Percentiles rank a stretch among this genome's conserved stretches.
These are phyloP conservation scores for Pseudanteris insignis DNA, from an alignment of 2,888 invertebrate genomes.

Conservation along the genomic window DNA sequence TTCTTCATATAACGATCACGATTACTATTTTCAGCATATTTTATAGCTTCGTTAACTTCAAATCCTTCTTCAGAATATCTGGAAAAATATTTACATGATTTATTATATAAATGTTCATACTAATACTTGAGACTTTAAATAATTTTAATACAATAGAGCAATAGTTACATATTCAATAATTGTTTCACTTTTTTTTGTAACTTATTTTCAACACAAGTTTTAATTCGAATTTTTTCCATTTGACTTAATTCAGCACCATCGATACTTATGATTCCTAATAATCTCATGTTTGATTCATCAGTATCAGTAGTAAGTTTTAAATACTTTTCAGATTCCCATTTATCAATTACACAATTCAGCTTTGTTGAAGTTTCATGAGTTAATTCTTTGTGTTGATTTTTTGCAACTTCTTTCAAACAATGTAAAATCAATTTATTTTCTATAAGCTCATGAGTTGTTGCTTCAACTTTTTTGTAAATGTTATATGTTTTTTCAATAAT, in stretches of 20 bases:
- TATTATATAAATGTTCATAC: not conserved
- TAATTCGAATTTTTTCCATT: slow-evolving; percentile 58
- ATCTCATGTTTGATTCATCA: slow-evolving; percentile 48
- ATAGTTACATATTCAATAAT: slow-evolving; percentile 53
- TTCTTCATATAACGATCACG: slow-evolving; percentile 49
- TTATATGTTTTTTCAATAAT: slow-evolving; percentile 17
- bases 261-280: slow-evolving; percentile 56
- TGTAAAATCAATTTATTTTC: slow-evolving; percentile 53
- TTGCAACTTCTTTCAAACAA: slow-evolving; percentile 49
- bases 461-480: slow-evolving; percentile 48
- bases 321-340: slow-evolving; percentile 53
- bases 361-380: slow-evolving; percentile 46
- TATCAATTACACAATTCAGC: slow-evolving; percentile 49
- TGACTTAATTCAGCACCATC: slow-evolving; percentile 56
- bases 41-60: slow-evolving; percentile 51
- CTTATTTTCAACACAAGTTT: slow-evolving; percentile 53
- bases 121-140: not conserved
- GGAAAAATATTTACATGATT: slow-evolving; percentile 14
- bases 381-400: slow-evolving; percentile 36
- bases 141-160: not conserved
- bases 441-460: slow-evolving; percentile 49
- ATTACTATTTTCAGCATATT: slow-evolving; percentile 48
- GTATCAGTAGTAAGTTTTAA: slow-evolving; percentile 50
- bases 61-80: slow-evolving; percentile 56
- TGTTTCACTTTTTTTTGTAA: slow-evolving; percentile 55